Base-by-base conservation (phyloP, 2,113 vertebrate species). In the Phycodurus eques region DNA sequence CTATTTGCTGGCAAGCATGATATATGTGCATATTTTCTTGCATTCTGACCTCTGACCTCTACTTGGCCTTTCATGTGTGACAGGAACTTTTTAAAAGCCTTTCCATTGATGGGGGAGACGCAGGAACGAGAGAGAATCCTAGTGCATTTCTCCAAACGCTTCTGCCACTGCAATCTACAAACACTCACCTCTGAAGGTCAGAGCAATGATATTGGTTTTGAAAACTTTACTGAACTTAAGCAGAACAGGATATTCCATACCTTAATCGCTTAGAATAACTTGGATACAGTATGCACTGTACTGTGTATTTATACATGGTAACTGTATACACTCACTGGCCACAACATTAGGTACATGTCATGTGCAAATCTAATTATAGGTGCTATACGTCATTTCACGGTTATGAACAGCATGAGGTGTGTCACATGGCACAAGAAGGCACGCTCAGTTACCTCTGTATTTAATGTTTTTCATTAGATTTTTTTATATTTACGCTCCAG, bases 81-180 rank as follows among this genome's bases (percentile, higher is more conserved):
- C 87, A 94, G 93, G 78, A 92, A 85, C 85, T 94, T 94, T 84
- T 82, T 94, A 62, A 94, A 93, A 84, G 93, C 93, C 27, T 94
- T 94, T 73, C 93, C 93, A 17, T 79, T 94, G 74, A 94, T 94
- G 93, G 93, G 93, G 42, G 93, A 94, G 85, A 94, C 93, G 4
- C 93, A 94, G 85, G 93, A 94, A 84, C 87, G 93, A 78, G 93
- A 94, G 71, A 69, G 93, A 68, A 85, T 94, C 65, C 85, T 94
- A 2, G 92, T 94, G 9, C 93, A 94, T 70, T 94, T 94, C 85
- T 94, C 93, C 74, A 92, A 85, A 83, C 90, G 93, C 70, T 94
- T 92, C 89, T 94, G 93, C 77, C 87, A 86, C 73, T 93, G 91
- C 75, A 94, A 93, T 81, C 89, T 89, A 12, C 89, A 91, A 66